Base-by-base conservation (phyloP, 2,113 vertebrate species). In the Ellobius talpinus region DNA sequence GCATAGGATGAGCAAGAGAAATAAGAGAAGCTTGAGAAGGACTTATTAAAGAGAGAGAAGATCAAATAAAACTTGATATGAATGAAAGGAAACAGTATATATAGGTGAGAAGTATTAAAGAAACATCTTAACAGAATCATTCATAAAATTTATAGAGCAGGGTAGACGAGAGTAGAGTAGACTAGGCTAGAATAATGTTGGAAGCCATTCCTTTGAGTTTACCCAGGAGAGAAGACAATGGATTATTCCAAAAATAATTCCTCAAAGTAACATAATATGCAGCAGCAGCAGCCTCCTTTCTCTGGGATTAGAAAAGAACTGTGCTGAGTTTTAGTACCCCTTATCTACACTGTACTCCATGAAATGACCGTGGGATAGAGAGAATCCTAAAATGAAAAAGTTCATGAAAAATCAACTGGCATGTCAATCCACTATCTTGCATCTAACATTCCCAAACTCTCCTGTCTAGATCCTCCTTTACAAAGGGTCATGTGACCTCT, bases 291-390 rank as follows among this genome's bases (percentile, higher is more conserved):
- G 29, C 26, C 47, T 90, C 13, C 42, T 90, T 90, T 81, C 63
- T 93, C 70, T 65, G 4, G 76, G 50, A 50, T 93, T 95, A 55
- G 91, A 21, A 84, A 90, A 86, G 13, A 58, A 72, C 33, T 94
- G 45, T 78, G 65, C 74, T 95, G 87, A 70, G 26, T 95, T 93
- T 92, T 29, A 33, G 45, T 61, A 13, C 58, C 70, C 26, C 42
- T 94, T 72, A 5, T n/a, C 39, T 8, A 79, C 45, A 23, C 1
- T 68, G 2, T 89, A 19, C 36, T 74, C 26, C 87, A 9, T 76
- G 72, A 87, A 91, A 76, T 77, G 33, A 65, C 9, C 68, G 61
- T 63, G 14, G 36, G 33, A 1, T 7, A 47, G 23, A 94, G 39
- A 36, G 29, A 89, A n/a, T n/a, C n/a, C n/a, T n/a, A n/a, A n/a